phyloP scores from a whole-genome alignment of 2,888 invertebrate genomes.

The Timema podura region DNA sequence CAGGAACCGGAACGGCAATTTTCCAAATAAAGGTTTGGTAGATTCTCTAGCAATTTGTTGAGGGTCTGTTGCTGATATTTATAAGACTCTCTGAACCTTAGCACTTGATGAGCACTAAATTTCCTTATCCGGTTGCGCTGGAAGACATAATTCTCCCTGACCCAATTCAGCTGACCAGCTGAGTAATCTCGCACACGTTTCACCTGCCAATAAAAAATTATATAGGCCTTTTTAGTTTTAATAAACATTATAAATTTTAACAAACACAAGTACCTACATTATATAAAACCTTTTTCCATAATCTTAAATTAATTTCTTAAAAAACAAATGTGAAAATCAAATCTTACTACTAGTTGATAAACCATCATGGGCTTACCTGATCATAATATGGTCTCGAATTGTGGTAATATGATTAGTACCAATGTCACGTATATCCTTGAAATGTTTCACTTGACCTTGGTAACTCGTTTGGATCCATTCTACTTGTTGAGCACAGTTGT shows the following conservation, averaged over 20 bases:
- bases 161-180: slow-evolving; percentile 85
- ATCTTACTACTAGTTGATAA: neutral
- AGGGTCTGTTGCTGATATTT: slow-evolving; percentile 94
- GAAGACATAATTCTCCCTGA: slow-evolving; percentile 92
- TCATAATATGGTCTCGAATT: slow-evolving; percentile 88
- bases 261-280: neutral
- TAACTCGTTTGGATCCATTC: slow-evolving; percentile 93
- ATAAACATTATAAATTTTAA: neutral
- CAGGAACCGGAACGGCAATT: slow-evolving; percentile 86
- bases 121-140: slow-evolving; percentile 92
- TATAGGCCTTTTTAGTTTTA: neutral
- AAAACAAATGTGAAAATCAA: too few relatives aligned
- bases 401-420: slow-evolving; percentile 83
- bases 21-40: slow-evolving; percentile 86
- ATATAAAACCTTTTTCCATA: neutral
- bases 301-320: too few relatives aligned
- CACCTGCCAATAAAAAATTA: slow-evolving; percentile 57
- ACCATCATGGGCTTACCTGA: slow-evolving; percentile 60
- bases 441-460: slow-evolving; percentile 78
- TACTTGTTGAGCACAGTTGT: slow-evolving; percentile 90
- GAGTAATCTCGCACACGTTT: slow-evolving; percentile 90
- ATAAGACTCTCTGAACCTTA: slow-evolving; percentile 85
- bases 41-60: slow-evolving; percentile 88
- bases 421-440: slow-evolving; percentile 85
- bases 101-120: slow-evolving; percentile 88